Evolutionary conservation across 2,888 invertebrate species (phyloP), one percentile per base, ranked within the genome.

Genomic region (Drosophila incognita): DNA sequence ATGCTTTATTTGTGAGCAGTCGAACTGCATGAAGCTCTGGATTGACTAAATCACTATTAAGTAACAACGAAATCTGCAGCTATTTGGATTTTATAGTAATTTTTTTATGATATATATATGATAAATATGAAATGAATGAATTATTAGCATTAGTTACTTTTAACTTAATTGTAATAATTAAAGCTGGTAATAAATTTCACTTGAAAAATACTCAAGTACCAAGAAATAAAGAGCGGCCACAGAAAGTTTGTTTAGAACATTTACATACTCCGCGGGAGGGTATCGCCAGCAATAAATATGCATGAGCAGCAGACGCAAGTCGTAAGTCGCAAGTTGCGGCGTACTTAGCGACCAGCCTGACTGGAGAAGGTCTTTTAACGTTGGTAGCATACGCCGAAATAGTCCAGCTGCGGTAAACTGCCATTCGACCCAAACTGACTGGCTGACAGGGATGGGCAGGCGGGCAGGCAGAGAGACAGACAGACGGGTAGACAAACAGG

Each of bases 231-330:
- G 33, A 40, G 31, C 5, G 36, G n/a, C 24, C 3, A 21, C 29
- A 40, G 21, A 21, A 33, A 46, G 21, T 27, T 52, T 46, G 27
- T 18, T 24, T 5, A 27, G 18, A 42, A 36, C 54, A 31, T 35
- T 15, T 27, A 18, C 53, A 51, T 58, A 27, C 57, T 13, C 40
- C 29, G 40, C 57, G 52, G 60, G 10, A 69, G 69, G 21, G 67
- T 73, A 71, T 49, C 40, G 63, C 56, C 42, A 57, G 79, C 74
- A 83, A 87, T 85, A 83, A 85, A 81, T 85, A 87, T 79, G 81
- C 74, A 83, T 79, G 83, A 81, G 58, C 31, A 67, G 75, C 68
- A 65, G 53, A 36, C 27, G 18, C 27, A 56, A 29, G 24, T 7
- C 27, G 54, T 18, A 36, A 54, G 54, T 53, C 48, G 69, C 76